Evolutionary conservation across 2,113 vertebrate genomes (phyloP).

Genomic region (Amphilophus citrinellus): DNA sequence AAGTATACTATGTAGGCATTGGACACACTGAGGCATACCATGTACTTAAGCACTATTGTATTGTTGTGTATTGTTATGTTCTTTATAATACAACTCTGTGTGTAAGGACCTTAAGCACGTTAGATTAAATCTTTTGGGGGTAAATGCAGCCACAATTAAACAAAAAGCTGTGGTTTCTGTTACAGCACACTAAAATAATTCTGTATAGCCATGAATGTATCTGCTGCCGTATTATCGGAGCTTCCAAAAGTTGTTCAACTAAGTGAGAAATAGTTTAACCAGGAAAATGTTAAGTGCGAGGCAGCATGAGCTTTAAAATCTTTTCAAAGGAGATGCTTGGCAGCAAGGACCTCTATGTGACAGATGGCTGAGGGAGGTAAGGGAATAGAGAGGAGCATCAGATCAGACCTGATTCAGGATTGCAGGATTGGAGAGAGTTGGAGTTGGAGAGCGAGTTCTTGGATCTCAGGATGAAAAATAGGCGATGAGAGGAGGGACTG

Average conservation of each 20-base stretch:
- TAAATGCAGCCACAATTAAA: background rate
- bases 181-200: background rate
- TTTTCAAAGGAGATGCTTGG: constrained; percentile 67
- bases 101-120: background rate
- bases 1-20: too few species aligned
- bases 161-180: background rate
- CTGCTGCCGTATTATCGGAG: background rate
- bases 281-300: constrained; percentile 36
- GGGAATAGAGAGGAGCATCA: constrained; percentile 65
- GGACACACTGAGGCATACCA: too few species aligned
- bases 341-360: constrained; percentile 64
- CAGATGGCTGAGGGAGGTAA: constrained; percentile 79
- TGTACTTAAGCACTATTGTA: background rate
- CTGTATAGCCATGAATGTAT: background rate
- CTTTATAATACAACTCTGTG: background rate
- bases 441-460: constrained; percentile 44
- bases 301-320: constrained; percentile 57
- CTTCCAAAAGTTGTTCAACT: constrained; percentile 3
- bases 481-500: constrained; percentile 43
- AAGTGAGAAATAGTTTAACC: constrained; percentile 49
- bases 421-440: constrained; percentile 47
- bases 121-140: background rate
- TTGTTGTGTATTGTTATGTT: background rate
- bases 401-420: constrained; percentile 71
- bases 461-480: constrained; percentile 60